Evolutionary conservation across 2,797 vertebrate genomes (phyloP), one percentile per base, ranked within the genome.

Genomic region (Acanthopagrus latus): DNA sequence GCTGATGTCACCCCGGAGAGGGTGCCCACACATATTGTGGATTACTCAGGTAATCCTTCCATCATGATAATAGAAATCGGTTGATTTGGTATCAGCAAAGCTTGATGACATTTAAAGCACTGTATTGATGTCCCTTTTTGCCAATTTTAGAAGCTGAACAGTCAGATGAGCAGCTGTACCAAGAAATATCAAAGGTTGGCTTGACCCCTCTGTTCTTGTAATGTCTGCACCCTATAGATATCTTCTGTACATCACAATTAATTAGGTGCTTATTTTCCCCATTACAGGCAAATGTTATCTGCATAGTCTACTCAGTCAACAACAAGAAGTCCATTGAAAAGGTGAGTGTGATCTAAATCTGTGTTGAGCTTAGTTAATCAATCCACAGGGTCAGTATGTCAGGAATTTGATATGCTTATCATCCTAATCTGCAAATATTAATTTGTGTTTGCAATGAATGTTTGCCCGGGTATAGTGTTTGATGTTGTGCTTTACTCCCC

Each of bases 1-100:
- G 98, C 98, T 0, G 98, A 99, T 0, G 98, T 99, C 86, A 99
- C 98, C 1, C 98, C 98, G 0, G 98, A 99, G 94, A 97, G 96
- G 65, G 97, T 99, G 72, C 98, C 98, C 81, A 99, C 98, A 0
- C 98, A 98, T 91, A 99, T 99, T 16, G 98, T 99, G 83, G 98
- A 99, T 81, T 99, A 96, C 82, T 98, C 97, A 78, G 98, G 98
- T 99, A 94, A 66, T n/a, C 5, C 54, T 5, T 14, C 5, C 29
- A 12, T 1, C 10, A 5, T 51, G 25, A 64, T 11, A 12, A 47
- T 64, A 44, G 10, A 4, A 62, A 20, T 14, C 18, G 10, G 13
- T n/a, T 16, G 1, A 50, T 71, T 6, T 23, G 4, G 5, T 23
- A 33, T 27, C 11, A 23, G 1, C 13, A 44, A 43, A 0, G 14